Evolutionary conservation across 1,140 invertebrate species (phyloP), one percentile per base, ranked within the genome.

Genomic region (Diabrotica virgifera): DNA sequence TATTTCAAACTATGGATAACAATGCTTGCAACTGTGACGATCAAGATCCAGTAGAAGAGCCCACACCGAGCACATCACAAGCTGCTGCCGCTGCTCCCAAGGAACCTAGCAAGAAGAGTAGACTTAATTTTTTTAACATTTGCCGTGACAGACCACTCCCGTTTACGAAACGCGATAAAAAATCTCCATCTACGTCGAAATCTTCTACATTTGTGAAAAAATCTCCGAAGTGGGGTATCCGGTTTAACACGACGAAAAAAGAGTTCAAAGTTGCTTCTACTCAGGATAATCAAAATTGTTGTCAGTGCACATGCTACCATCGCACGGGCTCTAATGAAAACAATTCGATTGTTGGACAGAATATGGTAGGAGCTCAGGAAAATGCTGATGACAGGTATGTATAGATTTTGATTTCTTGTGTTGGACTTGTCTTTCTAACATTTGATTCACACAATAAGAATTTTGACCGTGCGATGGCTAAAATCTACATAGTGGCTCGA

Each of bases 261-360:
- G 85, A 85, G 79, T 8, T 82, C 79, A 76, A 85, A 80, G 63
- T 79, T 75, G 14, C 79, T 78, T 70, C 81, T 80, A 73, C 78
- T 76, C 57, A 80, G 78, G 70, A 68, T 72, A 74, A 79, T 80
- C 67, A 74, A 79, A 74, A 80, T 77, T 78, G 85, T 70, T 88
- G 86, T 71, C 81, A 86, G 60, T 88, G 86, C 70, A 87, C 85
- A 7, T 83, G 85, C 40, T 87, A 86, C 69, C 78, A 82, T 64
- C 78, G 84, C 64, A 86, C 84, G 0, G 83, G 10, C n/a, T 46
- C 40, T 46, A 46, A 46, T 46, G 40, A 46, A 46, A 46, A 46
- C 5, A 46, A 76, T 77, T 63, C 77, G 77, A 14, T 52, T 78
- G 24, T 24, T 24, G 24, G 24, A 2, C 24, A 24, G 24, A 24